Evolutionary conservation across 2,888 invertebrate genomes (phyloP).

Genomic region (Melieria crassipennis): DNA sequence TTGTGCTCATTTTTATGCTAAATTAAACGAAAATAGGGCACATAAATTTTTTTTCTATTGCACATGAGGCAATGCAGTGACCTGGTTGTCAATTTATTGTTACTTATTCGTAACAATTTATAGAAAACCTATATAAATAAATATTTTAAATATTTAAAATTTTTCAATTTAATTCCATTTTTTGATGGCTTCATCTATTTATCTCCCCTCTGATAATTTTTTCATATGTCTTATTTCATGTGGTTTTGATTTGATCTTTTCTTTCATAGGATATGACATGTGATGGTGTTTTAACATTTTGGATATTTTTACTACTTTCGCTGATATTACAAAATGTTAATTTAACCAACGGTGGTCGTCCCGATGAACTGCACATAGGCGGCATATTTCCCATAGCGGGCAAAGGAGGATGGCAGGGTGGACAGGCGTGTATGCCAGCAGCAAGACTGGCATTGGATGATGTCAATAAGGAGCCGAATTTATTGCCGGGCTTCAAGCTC

Average conservation of each 20-base stretch:
- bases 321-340: conserved; percentile 60
- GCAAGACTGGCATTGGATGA: conserved; percentile 96
- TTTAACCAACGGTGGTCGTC: conserved; percentile 60
- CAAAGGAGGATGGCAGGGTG: conserved; percentile 98
- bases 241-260: conserved; percentile 32
- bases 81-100: too few relatives aligned
- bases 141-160: conserved; percentile 2
- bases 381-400: conserved; percentile 98
- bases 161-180: background rate
- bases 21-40: too few relatives aligned
- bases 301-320: conserved; percentile 65
- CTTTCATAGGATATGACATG: conserved; percentile 65
- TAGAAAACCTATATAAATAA: background rate
- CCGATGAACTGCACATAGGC: conserved; percentile 90
- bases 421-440: conserved; percentile 98
- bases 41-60: too few relatives aligned
- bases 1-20: too few relatives aligned
- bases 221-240: background rate
- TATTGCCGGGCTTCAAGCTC: conserved; percentile 90
- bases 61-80: too few relatives aligned
- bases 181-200: conserved; percentile 1
- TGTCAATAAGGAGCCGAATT: conserved; percentile 88
- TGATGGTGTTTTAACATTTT: conserved; percentile 66
- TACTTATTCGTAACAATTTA: too few relatives aligned
- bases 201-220: background rate